Conservation (phyloP, 2,888 invertebrate genomes). For the Xestia xanthographa region DNA sequence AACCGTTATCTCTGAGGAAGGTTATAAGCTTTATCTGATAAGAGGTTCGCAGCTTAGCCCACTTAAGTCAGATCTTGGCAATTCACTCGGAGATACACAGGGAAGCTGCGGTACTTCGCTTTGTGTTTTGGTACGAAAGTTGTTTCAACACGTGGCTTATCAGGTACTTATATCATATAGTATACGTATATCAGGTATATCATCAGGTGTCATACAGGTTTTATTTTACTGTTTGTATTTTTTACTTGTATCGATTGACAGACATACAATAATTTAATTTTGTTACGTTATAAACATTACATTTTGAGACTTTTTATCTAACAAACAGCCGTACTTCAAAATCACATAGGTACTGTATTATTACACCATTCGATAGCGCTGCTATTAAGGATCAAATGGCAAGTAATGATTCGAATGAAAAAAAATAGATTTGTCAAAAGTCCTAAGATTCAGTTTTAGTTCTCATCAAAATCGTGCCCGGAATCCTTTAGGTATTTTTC, state of each 20-base stretch:
- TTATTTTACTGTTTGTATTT: neutral
- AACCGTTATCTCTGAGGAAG: slow-evolving; percentile 34
- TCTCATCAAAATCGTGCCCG: no score
- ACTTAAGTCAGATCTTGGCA: slow-evolving; percentile 50
- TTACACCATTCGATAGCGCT: neutral
- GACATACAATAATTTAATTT: neutral
- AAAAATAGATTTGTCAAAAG: no score
- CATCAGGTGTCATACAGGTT: no score
- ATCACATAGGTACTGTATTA: neutral
- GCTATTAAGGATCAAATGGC: neutral
- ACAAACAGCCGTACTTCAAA: no score
- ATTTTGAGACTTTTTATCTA: neutral
- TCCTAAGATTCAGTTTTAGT: no score
- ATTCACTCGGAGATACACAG: slow-evolving; percentile 17
- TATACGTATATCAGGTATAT: no score
- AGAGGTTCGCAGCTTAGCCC: slow-evolving; percentile 27
- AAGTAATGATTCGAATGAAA: neutral
- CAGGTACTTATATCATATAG: no score
- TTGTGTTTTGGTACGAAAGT: neutral
- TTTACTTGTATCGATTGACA: neutral
- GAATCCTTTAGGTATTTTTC: no score
- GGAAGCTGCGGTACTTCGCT: slow-evolving; percentile 9
- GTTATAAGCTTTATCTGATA: slow-evolving; percentile 51
- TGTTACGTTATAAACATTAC: neutral
- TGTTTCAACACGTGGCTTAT: slow-evolving; percentile 20